Conservation (phyloP, 2,888 invertebrate genomes). For the Pycnomerus fuliginosus region DNA sequence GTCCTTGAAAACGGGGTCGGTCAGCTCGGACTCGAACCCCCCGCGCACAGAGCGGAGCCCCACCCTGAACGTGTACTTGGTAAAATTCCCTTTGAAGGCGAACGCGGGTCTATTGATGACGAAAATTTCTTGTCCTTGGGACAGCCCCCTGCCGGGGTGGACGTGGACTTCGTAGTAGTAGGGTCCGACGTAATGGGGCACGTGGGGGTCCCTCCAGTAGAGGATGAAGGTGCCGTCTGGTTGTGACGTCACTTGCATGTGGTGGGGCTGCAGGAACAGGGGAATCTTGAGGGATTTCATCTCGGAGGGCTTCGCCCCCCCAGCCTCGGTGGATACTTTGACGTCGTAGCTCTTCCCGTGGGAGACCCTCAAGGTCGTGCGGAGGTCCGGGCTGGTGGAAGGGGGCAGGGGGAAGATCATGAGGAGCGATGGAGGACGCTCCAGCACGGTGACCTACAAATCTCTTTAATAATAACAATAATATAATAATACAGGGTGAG, state of each 20-base stretch:
- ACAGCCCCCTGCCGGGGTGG: conserved; percentile 32
- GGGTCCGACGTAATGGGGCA: conserved; percentile 36
- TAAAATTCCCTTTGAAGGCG: conserved; percentile 38
- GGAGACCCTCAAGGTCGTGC: conserved; percentile 34
- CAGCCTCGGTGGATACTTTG: conserved; percentile 39
- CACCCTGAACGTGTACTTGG: conserved; percentile 40
- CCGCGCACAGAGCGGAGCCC: conserved; percentile 38
- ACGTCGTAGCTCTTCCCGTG: conserved; percentile 37
- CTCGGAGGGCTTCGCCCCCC: conserved; percentile 36
- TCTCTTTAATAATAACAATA: too few relatives aligned
- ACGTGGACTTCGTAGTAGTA: conserved; percentile 41
- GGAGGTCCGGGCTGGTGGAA: conserved; percentile 33
- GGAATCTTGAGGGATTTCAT: conserved; percentile 36
- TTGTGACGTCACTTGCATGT: conserved; percentile 36
- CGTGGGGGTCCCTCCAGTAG: conserved; percentile 42
- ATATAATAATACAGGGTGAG: too few relatives aligned
- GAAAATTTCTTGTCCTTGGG: conserved; percentile 34
- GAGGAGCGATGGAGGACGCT: conserved; percentile 30
- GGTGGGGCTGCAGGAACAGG: conserved; percentile 40
- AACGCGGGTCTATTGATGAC: conserved; percentile 38
- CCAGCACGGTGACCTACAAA: conserved; percentile 38
- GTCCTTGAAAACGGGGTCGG: conserved; percentile 37
- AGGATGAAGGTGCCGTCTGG: conserved; percentile 40
- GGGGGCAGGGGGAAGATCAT: conserved; percentile 35
- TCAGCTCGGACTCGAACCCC: conserved; percentile 35